Evolutionary conservation across 2,888 invertebrate species (phyloP).

Genomic region (Timandra comae): DNA sequence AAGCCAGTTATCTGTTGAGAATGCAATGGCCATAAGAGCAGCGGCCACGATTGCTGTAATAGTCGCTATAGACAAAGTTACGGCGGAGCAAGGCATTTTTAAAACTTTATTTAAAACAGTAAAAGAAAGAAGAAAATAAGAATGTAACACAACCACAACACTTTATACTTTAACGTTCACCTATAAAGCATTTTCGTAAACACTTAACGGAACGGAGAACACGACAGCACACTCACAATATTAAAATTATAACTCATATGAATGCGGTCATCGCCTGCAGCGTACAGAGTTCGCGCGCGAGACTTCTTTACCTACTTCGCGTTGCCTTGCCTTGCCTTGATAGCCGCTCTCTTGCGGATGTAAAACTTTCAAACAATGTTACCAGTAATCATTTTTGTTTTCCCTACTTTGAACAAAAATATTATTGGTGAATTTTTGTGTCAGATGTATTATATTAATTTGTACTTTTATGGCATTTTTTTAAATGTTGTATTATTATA

Average conservation of each 20-base stretch:
- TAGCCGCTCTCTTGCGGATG: constrained; percentile 76
- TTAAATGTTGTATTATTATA: no score
- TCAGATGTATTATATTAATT: no score
- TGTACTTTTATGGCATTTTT: no score
- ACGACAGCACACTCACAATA: constrained; percentile 71
- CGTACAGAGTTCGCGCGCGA: constrained; percentile 72
- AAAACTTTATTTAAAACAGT: constrained; percentile 54
- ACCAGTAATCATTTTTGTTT: no score
- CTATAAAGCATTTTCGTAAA: constrained; percentile 73
- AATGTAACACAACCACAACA: constrained; percentile 68
- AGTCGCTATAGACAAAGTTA: constrained; percentile 95
- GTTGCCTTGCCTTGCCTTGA: constrained; percentile 45
- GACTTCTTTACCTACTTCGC: constrained; percentile 67
- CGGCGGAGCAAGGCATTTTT: constrained; percentile 95
- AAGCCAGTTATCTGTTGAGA: constrained; percentile 98
- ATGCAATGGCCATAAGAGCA: constrained; percentile 94
- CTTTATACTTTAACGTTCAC: constrained; percentile 59
- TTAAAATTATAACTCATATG: constrained; percentile 65
- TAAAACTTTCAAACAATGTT: constrained; percentile 67
- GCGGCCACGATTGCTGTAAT: constrained; percentile 97
- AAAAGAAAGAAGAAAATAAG: constrained; percentile 43
- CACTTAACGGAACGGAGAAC: constrained; percentile 66
- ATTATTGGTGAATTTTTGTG: no score
- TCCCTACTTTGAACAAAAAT: constrained; percentile 8
- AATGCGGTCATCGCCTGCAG: constrained; percentile 76